phyloP scores from a whole-genome alignment of 2,113 vertebrate species.

The Leptobrachium leishanense region DNA sequence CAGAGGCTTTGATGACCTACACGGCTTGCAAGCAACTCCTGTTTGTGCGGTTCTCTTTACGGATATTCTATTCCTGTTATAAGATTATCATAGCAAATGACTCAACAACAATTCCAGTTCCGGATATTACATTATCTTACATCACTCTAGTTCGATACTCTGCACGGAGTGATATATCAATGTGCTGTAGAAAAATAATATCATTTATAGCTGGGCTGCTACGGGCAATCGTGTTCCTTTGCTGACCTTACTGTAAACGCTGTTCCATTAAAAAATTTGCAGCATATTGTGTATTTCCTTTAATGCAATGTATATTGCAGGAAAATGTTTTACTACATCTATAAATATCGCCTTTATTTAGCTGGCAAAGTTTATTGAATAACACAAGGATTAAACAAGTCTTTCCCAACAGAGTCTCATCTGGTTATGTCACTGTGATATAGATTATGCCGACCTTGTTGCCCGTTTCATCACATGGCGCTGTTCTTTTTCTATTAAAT shows the following conservation, averaged over 20 bases:
- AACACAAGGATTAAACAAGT: too few relatives aligned
- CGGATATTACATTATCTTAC: neutral
- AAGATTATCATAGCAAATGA: neutral
- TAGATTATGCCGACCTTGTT: neutral
- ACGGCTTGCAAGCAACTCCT: too few relatives aligned
- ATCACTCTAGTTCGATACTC: neutral
- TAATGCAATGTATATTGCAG: conserved; percentile 1
- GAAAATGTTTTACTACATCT: neutral
- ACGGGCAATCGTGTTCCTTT: neutral
- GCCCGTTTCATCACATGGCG: neutral
- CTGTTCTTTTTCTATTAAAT: neutral
- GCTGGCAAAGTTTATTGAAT: too few relatives aligned
- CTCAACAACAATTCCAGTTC: neutral
- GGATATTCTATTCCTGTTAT: neutral
- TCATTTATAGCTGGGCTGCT: conserved; percentile 3
- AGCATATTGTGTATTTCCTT: conserved; percentile 5
- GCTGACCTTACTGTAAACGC: conserved; percentile 5
- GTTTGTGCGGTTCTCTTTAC: too few relatives aligned
- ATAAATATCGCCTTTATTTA: neutral
- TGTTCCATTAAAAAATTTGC: conserved; percentile 7
- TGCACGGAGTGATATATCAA: conserved; percentile 9
- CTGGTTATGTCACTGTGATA: neutral
- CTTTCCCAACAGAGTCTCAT: neutral
- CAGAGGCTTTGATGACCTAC: too few relatives aligned
- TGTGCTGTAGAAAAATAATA: neutral